Base-by-base conservation (phyloP, 2,797 vertebrate species). In the Rhinoraja longicauda region DNA sequence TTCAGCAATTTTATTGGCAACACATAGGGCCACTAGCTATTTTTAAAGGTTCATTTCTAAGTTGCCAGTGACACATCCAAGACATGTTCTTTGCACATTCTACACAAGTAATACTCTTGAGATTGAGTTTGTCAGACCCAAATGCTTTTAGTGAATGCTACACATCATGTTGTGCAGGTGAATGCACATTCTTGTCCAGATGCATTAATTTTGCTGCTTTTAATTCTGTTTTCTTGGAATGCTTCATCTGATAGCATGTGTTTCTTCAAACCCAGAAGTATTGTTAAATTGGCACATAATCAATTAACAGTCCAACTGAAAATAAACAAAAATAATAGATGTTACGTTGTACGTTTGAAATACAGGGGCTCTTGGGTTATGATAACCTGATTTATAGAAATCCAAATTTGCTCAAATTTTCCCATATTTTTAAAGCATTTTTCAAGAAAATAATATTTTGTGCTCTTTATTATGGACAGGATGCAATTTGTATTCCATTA, bases 21-120 rank as follows among this genome's bases (percentile, higher is more conserved):
- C 67, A 57, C 70, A 72, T 19, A 73, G 39, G 39, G 3, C 17
- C 36, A 29, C 26, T 29, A 24, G 36, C 5, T 90, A 45, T 73
- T 53, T 73, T n/a, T 92, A 53, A 91, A 24, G 39, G 36, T 1
- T 75, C 0, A 26, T 91, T 73, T 75, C 13, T 75, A 72, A 45
- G 1, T 57, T n/a, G 36, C 72, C 73, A 21, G 53, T 92, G 90
- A 75, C 57, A 75, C 10, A 24, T 57, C 7, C 45, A 45, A 92
- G 90, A 73, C n/a, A 45, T 73, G 90, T 53, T 92, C 19, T 92
- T 92, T 75, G 70, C 90, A 92, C 70, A 53, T 92, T 92, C 39
- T 53, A 24, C 39, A 75, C 36, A 45, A 75, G 90, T 53, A 92
- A 92, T 73, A n/a, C 70, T 73, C 39, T 29, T n/a, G 90, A 70